Conservation (phyloP, 1,140 invertebrate genomes). For the Lepidurus packardi region DNA sequence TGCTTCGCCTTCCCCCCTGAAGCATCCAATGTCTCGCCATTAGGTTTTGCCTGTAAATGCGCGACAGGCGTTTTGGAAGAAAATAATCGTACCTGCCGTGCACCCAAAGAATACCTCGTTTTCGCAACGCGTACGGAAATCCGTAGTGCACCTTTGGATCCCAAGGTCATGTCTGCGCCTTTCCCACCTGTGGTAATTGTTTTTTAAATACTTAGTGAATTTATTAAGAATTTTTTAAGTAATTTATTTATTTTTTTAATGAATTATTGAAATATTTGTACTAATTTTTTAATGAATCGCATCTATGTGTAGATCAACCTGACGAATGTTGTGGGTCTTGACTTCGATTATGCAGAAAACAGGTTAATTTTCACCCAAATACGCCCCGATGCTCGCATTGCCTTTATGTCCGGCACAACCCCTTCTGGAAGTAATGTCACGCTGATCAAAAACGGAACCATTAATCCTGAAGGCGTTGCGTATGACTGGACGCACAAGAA, state of each 20-base stretch:
- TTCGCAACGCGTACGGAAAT: constrained; percentile 90
- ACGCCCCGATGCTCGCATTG: constrained; percentile 79
- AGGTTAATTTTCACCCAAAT: constrained; percentile 86
- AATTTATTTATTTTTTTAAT: constrained; percentile 30
- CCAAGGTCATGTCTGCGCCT: constrained; percentile 68
- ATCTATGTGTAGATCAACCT: constrained; percentile 59
- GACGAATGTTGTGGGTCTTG: constrained; percentile 92
- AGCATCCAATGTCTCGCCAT: constrained; percentile 45
- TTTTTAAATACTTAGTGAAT: constrained; percentile 32
- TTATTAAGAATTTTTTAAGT: neutral
- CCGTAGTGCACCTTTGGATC: constrained; percentile 74
- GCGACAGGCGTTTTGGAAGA: constrained; percentile 70
- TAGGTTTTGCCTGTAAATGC: constrained; percentile 75
- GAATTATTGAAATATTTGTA: constrained; percentile 38
- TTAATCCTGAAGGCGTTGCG: constrained; percentile 91
- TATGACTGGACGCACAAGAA: constrained; percentile 96
- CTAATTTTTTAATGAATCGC: constrained; percentile 34
- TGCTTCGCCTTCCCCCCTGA: constrained; percentile 81
- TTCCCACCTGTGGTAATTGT: constrained; percentile 63
- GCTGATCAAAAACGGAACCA: constrained; percentile 66
- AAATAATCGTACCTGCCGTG: constrained; percentile 62
- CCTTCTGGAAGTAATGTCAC: constrained; percentile 56
- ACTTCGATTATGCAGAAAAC: constrained; percentile 88
- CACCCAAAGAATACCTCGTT: constrained; percentile 78
- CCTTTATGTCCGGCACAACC: constrained; percentile 63